Conservation (phyloP, 2,888 invertebrate species). For the Callimorpha dominula region DNA sequence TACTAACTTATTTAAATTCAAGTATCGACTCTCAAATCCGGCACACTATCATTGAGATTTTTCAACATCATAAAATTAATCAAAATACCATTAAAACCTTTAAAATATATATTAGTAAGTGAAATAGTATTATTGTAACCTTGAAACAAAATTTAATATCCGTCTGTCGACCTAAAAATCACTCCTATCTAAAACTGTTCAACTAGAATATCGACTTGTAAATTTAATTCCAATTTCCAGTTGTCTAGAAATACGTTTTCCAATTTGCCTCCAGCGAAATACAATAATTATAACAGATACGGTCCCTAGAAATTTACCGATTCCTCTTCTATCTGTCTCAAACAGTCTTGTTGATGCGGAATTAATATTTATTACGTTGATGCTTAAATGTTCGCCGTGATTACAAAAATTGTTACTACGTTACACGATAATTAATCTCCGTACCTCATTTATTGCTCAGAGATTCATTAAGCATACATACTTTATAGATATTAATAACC, state of each 20-base stretch:
- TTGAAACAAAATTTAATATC: background rate
- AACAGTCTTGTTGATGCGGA: background rate
- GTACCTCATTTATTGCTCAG: background rate
- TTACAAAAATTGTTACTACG: background rate
- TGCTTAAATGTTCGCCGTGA: background rate
- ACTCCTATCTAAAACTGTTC: background rate
- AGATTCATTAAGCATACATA: background rate
- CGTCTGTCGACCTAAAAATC: background rate
- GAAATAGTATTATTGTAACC: too few species aligned
- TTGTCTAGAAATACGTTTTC: background rate
- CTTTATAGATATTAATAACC: background rate
- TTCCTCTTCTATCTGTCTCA: background rate
- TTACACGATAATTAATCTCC: background rate
- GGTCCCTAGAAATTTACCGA: background rate
- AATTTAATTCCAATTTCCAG: background rate
- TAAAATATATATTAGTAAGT: too few species aligned
- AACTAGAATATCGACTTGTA: background rate
- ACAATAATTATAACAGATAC: constrained; percentile 5
- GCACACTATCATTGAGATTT: too few species aligned
- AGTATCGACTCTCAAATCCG: too few species aligned
- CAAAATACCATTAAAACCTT: too few species aligned
- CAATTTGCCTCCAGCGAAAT: background rate
- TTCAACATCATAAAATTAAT: too few species aligned
- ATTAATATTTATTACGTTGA: constrained; percentile 6
- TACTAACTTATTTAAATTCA: too few species aligned